Evolutionary conservation across 2,113 vertebrate genomes (phyloP), one percentile per base, ranked within the genome.

Genomic region (Gambusia affinis): DNA sequence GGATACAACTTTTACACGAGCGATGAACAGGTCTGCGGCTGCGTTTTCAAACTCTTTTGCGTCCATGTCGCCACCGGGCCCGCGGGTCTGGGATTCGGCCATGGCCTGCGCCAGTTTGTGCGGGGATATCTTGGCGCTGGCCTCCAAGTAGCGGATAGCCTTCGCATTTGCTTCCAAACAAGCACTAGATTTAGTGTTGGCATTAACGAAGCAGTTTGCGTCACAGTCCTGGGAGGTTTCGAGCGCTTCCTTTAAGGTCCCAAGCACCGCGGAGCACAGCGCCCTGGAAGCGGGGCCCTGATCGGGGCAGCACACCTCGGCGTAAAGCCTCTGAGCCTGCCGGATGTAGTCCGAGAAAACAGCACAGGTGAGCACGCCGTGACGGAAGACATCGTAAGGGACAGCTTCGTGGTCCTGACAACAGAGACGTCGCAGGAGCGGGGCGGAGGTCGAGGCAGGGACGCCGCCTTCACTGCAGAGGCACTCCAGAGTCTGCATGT

Each of bases 351-450:
- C 97, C 3, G 96, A 92, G 67, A 98, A 95, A 75, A 97, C 96
- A 0, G 96, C 95, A 71, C 97, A 98, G 4, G 95, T 96, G 60
- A 97, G 94, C 75, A 96, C 95, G 0, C 96, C 96, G 0, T 97
- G 95, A 1, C 96, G 95, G 92, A 98, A 99, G 62, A 98, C 89
- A 0, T 95, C 95, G 1, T 96, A 97, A 0, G 97, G 96, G 63
- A 98, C 97, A 0, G 94, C 95, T 85, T 98, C 98, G 4, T 98
- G 96, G 86, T 97, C 96, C 0, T 96, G 96, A 82, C 98, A 98
- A 14, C 93, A 93, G 64, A 98, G 93, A 19, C 95, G 95, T 0
- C 63, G 92, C 66, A 98, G 94, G 27, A 98, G 93, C 0, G 95
- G 95, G 0, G 94, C 89, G 0, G 93, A 91, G 0, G 94, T 94